phyloP scores from a whole-genome alignment of 2,888 invertebrate genomes.

The Stenolophus ochropezus region DNA sequence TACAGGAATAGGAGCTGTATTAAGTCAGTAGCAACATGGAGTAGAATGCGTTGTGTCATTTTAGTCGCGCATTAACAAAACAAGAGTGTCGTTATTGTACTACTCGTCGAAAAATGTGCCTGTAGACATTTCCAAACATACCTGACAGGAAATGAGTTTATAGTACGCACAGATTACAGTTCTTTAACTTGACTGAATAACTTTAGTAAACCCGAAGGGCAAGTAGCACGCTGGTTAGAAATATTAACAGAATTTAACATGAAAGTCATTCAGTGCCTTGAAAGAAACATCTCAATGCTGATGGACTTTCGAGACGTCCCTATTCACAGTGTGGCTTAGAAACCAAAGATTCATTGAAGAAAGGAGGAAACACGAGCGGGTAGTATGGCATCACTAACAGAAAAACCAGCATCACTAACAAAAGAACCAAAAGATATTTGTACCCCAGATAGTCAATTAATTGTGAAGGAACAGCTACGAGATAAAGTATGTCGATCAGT shows the following conservation, averaged over 20 bases:
- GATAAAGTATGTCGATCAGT: too few relatives aligned
- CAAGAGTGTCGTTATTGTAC: conserved; percentile 12
- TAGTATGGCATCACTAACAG: too few relatives aligned
- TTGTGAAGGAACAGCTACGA: too few relatives aligned
- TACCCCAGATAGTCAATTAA: too few relatives aligned
- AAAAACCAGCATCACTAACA: too few relatives aligned
- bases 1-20: conserved; percentile 11
- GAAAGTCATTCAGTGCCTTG: not conserved
- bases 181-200: not conserved
- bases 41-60: not conserved
- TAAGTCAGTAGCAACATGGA: not conserved
- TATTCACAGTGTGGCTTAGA: not conserved
- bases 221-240: conserved; percentile 32
- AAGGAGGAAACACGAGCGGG: too few relatives aligned
- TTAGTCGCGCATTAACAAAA: conserved; percentile 14
- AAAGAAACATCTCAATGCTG: not conserved
- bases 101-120: not conserved
- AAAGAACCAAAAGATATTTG: too few relatives aligned
- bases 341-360: too few relatives aligned
- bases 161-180: conserved; percentile 9
- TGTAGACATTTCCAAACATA: conserved; percentile 15
- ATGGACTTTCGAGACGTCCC: not conserved
- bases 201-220: conserved; percentile 19
- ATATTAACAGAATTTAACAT: conserved; percentile 5
- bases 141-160: not conserved